Base-by-base conservation (phyloP, 2,797 vertebrate species). In the Sylvilagus floridanus region DNA sequence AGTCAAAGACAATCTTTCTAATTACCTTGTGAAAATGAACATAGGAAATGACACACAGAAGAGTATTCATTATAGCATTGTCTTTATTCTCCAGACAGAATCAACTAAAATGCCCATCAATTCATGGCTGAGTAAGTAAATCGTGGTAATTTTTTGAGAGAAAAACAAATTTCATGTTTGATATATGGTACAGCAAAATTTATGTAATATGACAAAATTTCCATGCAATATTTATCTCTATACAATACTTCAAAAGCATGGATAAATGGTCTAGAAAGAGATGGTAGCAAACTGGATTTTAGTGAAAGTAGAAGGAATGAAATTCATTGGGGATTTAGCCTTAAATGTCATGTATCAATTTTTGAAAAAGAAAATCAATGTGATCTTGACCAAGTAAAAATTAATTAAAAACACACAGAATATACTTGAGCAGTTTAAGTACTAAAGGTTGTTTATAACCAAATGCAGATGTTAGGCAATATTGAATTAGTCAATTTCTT, bases 361-460 rank as follows among this genome's bases (percentile, higher is more conserved):
- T 72, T 68, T 60, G 88, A 37, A n/a, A 85, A 63, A 62, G 54
- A 57, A 82, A 71, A 84, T 57, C 52, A 76, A 9, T 84, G 19
- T 57, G 4, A 19, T 62, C 68, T 92, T 63, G 13, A 42, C 14
- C 50, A 92, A 90, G 14, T 60, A 72, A 88, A 78, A 84, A 63
- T n/a, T 54, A 77, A 75, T 89, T 63, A 73, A 83, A 60, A 75
- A 73, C n/a, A 78, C 65, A 47, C 7, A 90, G 91, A 60, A 85
- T 82, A 54, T 28, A 68, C 42, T 88, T 77, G n/a, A 94, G 69
- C 3, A 78, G 12, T 60, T 84, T 57, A 71, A 68, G 32, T 88
- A 26, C 14, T 42, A 76, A 84, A 94, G 21, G 13, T 21, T 5
- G 42, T 66, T 91, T 66, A 76, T 24, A 32, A 1, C 7, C 24